Conservation (phyloP, 2,113 vertebrate species). For the Galeopterus variegatus region DNA sequence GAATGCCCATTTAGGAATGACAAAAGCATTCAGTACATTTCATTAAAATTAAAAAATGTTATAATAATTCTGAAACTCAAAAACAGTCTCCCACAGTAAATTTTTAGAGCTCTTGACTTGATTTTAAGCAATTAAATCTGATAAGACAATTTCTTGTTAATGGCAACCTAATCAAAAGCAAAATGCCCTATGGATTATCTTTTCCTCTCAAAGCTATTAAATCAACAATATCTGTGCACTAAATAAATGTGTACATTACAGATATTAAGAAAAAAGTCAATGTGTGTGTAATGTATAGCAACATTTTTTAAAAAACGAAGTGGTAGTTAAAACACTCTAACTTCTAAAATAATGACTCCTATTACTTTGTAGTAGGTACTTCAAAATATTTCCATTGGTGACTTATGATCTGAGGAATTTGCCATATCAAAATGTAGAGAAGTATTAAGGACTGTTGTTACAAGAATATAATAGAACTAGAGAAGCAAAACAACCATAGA, state of each 20-base stretch:
- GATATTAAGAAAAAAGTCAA: not conserved
- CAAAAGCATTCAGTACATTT: not conserved
- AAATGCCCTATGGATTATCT: not conserved
- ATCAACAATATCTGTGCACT: not conserved
- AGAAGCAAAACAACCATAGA: not conserved
- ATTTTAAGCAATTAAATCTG: constrained; percentile 45
- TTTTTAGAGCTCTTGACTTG: not conserved
- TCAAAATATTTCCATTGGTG: not conserved
- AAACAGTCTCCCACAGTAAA: not conserved
- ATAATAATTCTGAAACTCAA: not conserved
- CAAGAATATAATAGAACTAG: not conserved
- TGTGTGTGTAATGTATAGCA: not conserved
- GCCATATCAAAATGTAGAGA: not conserved
- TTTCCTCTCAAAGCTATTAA: constrained; percentile 9
- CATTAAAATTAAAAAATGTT: not conserved
- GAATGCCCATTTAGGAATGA: not conserved
- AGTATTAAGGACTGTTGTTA: not conserved
- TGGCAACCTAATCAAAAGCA: not conserved
- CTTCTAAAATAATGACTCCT: not conserved
- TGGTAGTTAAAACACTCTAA: not conserved
- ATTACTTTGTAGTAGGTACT: not conserved
- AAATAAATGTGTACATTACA: not conserved
- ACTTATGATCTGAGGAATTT: constrained; percentile 11
- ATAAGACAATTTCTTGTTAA: not conserved
- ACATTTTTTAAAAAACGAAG: not conserved